These are phyloP conservation scores for Chaetogeoica ovagalla DNA, from an alignment of 2,888 invertebrate genomes.

Conservation along the genomic window DNA sequence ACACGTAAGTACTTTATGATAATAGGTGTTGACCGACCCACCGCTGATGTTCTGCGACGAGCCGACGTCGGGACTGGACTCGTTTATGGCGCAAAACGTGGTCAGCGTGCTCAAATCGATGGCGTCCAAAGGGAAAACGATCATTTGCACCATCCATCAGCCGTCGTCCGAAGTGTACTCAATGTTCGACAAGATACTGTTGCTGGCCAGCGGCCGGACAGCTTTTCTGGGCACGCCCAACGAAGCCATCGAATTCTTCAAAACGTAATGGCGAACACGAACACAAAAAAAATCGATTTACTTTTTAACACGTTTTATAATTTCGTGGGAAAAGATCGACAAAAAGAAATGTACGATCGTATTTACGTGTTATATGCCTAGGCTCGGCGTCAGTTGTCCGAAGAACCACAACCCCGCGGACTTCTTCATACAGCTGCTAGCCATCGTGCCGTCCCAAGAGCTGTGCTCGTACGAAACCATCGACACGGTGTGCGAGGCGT, in stretches of 20 bases:
- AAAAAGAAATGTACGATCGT: too few species aligned
- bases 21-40: slow-evolving; percentile 84
- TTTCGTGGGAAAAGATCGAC: too few species aligned
- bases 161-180: slow-evolving; percentile 89
- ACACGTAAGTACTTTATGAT: too few species aligned
- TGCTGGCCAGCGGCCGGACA: slow-evolving; percentile 89
- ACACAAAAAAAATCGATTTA: not conserved
- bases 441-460: slow-evolving; percentile 83
- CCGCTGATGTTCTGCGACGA: slow-evolving; percentile 95
- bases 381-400: slow-evolving; percentile 81
- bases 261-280: slow-evolving; percentile 64
- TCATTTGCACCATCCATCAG: slow-evolving; percentile 92
- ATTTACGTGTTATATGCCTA: slow-evolving; percentile 59
- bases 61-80: slow-evolving; percentile 94
- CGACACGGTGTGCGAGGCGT: slow-evolving; percentile 77
- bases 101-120: slow-evolving; percentile 68
- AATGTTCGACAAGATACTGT: slow-evolving; percentile 83
- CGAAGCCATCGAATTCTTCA: slow-evolving; percentile 79
- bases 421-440: slow-evolving; percentile 86
- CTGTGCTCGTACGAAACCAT: slow-evolving; percentile 77
- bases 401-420: slow-evolving; percentile 93
- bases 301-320: too few species aligned
- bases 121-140: slow-evolving; percentile 74
- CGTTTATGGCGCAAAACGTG: slow-evolving; percentile 94
- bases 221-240: slow-evolving; percentile 83